Percentiles rank a stretch among this genome's conserved stretches.
phyloP scores from a whole-genome alignment of 2,888 invertebrate genomes.

The Pachymerium ferrugineum region DNA sequence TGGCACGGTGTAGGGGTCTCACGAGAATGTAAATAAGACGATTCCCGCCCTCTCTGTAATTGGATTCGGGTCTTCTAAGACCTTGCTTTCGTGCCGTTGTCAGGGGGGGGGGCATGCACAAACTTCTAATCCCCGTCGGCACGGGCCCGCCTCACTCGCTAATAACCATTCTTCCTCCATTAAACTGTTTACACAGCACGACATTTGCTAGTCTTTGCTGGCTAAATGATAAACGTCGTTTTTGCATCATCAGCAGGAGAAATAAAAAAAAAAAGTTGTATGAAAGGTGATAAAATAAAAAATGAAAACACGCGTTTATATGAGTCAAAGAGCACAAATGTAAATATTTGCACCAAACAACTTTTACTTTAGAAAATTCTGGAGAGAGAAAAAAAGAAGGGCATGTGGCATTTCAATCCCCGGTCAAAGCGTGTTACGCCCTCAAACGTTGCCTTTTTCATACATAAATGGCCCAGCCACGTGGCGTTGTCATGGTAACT shows the following conservation, averaged over 20 bases:
- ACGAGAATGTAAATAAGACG: constrained; percentile 23
- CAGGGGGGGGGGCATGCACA: constrained; percentile 4
- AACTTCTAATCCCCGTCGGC: constrained; percentile 24
- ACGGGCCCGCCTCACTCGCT: constrained; percentile 15
- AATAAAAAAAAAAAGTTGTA: not conserved
- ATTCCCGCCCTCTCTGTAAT: constrained; percentile 25
- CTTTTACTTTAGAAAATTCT: not conserved
- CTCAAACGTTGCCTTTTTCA: constrained; percentile 7
- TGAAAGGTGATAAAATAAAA: not conserved
- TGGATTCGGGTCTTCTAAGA: constrained; percentile 14
- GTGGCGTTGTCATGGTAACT: not conserved
- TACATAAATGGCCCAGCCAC: not conserved
- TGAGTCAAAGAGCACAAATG: not conserved
- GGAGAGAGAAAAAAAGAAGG: not conserved
- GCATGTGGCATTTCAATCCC: constrained; percentile 7
- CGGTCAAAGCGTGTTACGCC: constrained; percentile 4
- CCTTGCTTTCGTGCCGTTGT: not conserved
- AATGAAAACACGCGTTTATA: not conserved
- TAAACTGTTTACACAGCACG: constrained; percentile 27
- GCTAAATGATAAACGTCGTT: not conserved
- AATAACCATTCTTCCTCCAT: constrained; percentile 21
- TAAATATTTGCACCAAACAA: constrained; percentile 5
- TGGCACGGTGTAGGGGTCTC: constrained; percentile 22
- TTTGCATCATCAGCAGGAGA: not conserved
- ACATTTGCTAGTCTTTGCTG: constrained; percentile 3